phyloP scores from a whole-genome alignment of 2,113 vertebrate genomes.

The Ammodytes marinus region DNA sequence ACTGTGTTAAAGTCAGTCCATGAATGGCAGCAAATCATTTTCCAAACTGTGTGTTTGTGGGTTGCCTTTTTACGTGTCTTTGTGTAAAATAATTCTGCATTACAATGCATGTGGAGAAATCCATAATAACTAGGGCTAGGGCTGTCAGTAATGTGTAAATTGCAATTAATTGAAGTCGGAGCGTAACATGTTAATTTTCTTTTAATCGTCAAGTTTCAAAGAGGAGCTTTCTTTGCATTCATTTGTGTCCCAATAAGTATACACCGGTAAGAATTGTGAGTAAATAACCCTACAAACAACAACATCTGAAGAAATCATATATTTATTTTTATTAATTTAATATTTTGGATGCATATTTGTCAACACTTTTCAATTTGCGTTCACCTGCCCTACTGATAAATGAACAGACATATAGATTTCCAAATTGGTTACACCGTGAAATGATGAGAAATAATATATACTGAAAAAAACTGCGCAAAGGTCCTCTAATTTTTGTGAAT shows the following conservation, averaged over 20 bases:
- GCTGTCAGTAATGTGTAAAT: too few species aligned
- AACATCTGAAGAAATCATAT: too few species aligned
- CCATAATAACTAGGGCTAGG: too few species aligned
- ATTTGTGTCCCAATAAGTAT: too few species aligned
- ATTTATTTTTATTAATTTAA: not conserved
- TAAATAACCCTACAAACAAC: too few species aligned
- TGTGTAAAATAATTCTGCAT: not conserved
- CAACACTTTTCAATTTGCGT: not conserved
- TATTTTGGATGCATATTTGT: not conserved
- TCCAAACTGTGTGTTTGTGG: not conserved
- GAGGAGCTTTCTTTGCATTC: too few species aligned
- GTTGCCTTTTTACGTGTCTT: not conserved
- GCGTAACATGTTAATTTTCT: too few species aligned
- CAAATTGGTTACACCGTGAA: not conserved
- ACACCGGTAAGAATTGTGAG: too few species aligned
- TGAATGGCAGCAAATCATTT: not conserved
- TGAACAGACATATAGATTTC: not conserved
- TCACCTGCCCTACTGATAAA: not conserved
- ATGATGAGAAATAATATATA: constrained; percentile 11
- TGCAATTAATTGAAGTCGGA: too few species aligned
- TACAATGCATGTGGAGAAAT: too few species aligned
- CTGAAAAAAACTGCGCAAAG: constrained; percentile 10
- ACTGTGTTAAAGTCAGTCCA: constrained; percentile 19
- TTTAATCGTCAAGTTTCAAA: too few species aligned
- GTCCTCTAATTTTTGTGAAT: constrained; percentile 4